Conservation (phyloP, 2,113 vertebrate species). For the Tichodroma muraria region DNA sequence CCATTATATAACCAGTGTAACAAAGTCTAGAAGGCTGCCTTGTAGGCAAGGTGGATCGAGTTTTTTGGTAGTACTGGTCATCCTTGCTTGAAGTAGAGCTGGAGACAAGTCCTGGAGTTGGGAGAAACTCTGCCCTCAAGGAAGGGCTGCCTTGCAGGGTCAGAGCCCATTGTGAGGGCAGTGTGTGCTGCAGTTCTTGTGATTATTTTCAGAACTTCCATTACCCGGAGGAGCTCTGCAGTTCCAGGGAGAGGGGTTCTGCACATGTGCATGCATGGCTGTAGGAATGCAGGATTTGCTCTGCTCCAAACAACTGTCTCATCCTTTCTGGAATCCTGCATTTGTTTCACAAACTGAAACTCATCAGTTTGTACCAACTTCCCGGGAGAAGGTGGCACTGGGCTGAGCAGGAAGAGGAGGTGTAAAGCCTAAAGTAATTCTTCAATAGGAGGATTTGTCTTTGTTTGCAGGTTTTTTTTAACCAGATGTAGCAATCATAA, state of each 20-base stretch:
- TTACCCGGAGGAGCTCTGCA: neutral
- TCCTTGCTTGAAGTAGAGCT: neutral
- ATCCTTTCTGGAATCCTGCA: neutral
- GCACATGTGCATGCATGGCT: neutral
- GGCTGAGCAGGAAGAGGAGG: fast-evolving
- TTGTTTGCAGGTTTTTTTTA: neutral
- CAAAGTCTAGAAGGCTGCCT: neutral
- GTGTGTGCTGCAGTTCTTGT: fast-evolving
- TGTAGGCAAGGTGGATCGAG: neutral
- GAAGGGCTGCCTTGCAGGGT: too few species aligned
- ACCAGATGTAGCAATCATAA: neutral
- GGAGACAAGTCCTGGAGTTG: neutral
- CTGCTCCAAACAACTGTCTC: neutral
- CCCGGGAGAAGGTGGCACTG: fast-evolving
- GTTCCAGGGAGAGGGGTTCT: neutral
- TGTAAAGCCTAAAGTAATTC: neutral
- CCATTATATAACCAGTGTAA: neutral
- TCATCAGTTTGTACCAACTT: neutral
- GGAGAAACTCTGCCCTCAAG: neutral
- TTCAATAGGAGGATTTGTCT: neutral
- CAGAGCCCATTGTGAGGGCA: neutral
- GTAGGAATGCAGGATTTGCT: fast-evolving
- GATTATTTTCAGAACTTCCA: neutral
- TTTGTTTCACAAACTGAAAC: neutral
- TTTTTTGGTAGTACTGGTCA: neutral